Base-by-base conservation (phyloP, 2,797 vertebrate genomes). In the Melanogrammus aeglefinus region DNA sequence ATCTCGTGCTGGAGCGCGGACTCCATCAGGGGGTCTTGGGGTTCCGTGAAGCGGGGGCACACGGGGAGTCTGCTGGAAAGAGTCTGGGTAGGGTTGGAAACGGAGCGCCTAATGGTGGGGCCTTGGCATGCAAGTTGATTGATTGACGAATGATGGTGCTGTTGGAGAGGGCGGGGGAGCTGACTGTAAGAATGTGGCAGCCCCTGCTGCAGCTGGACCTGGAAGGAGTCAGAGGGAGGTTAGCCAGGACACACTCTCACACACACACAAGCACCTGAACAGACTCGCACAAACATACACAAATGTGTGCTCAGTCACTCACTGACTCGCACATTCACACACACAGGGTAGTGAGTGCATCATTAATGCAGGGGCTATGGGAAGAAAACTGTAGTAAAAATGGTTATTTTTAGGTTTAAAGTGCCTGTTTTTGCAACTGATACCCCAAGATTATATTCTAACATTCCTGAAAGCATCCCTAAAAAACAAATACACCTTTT, bases 181-280 rank as follows among this genome's bases (percentile, higher is more conserved):
- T 93, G 94, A 95, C 88, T 93, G 66, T 84, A 84, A 91, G 92
- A 85, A 84, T 87, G 88, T 82, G 86, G 86, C 8, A 9, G 72
- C 72, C 24, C 35, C 72, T 74, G 73, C 63, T 80, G 91, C 81
- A 78, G 85, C 86, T 88, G 90, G 84, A 87, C 8, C 86, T 88
- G 90, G 83, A 75, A 81, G 83, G 86, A 94, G 87, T 79, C 91
- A 91, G 88, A 93, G 91, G 91, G 92, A 91, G 21, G 82, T 79
- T 92, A 78, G 93, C 82, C 76, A 75, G 74, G 83, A 76, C 82
- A 73, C 51, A 82, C 75, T 80, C 71, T 78, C 44, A 84, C 80
- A 86, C 74, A 86, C 73, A 79, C 44, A 57, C 14, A 77, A 66
- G 78, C 74, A 75, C 24, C 27, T 35, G 79, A 31, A 63, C 29